A percentile compares a stretch with the other conserved stretches of the same genome.
These are phyloP conservation scores for Penaeus monodon DNA, from an alignment of 2,888 invertebrate genomes.

Conservation along the genomic window DNA sequence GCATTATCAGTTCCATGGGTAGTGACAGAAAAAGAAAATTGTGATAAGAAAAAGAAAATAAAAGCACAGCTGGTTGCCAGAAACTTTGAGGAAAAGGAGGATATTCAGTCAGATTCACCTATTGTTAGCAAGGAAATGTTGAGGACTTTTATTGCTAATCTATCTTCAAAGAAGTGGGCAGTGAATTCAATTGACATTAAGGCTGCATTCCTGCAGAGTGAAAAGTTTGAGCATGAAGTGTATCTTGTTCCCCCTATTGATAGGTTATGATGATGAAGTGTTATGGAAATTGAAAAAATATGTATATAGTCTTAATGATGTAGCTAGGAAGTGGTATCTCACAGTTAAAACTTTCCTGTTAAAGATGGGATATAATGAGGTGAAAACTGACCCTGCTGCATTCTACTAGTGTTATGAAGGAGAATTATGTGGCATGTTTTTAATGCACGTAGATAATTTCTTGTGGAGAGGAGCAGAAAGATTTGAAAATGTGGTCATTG, in stretches of 20 bases:
- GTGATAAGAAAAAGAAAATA: too few species aligned
- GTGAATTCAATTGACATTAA: constrained; percentile 6
- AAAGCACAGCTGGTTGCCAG: not conserved
- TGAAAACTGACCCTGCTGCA: too few species aligned
- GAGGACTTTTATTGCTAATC: not conserved
- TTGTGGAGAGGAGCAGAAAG: too few species aligned
- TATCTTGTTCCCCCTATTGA: not conserved
- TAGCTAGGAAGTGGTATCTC: too few species aligned
- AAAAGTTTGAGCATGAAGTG: not conserved
- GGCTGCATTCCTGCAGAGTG: not conserved
- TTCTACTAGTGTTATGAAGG: too few species aligned
- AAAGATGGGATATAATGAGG: too few species aligned
- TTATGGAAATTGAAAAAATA: not conserved
- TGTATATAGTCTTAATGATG: not conserved
- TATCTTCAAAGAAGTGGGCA: not conserved
- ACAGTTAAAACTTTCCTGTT: too few species aligned
- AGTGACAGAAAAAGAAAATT: constrained; percentile 10
- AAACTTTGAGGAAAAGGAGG: not conserved
- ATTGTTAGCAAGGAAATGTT: constrained; percentile 21
- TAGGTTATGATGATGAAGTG: not conserved
- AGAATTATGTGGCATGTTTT: too few species aligned
- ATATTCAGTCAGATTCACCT: not conserved
- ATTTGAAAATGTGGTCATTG: too few species aligned
- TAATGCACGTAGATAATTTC: too few species aligned
- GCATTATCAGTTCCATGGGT: not conserved